Evolutionary conservation across 2,113 vertebrate species (phyloP), one percentile per base, ranked within the genome.

Genomic region (Sander vitreus): DNA sequence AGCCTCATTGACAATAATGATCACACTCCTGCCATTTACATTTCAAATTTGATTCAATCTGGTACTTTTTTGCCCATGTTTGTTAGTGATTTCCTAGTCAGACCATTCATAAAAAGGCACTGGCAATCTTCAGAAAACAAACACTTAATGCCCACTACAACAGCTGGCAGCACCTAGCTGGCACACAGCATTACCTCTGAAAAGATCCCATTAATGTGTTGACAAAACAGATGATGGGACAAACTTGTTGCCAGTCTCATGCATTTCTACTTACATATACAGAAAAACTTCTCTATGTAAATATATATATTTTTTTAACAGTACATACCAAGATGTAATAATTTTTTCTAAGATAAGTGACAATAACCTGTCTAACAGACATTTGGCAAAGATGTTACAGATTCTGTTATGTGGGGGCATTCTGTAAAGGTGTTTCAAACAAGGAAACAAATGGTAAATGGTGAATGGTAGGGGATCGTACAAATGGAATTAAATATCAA

Each of bases 1-100:
- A 75, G 83, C 68, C 60, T 88, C 51, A 64, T 53, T 80, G 60
- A 78, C 88, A 86, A 63, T 79, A 84, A 79, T 75, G 69, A 84
- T 73, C 65, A 72, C 62, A 59, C 63, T 86, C 68, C 71, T 54
- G 79, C 39, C 55, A 64, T 68, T 84, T 80, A 76, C 73, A 57
- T 48, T 3, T 55, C 11, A 15, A 47, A 43, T 12, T 13, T 14
- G 1, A 6, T 68, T 47, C 3, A 23, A 48, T 36, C 60, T 54
- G 33, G 23, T 16, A 6, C 54, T 79, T 79, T 7, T 51, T 25
- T 57, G 39, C 19, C 36, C 0, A 18, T 63, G 48, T 67, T 45
- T 69, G 23, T 21, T 36, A 19, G n/a, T 21, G 2, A 36, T 48
- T 54, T 33, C 47, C 18, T 59, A n/a, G 19, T 68, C 48, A 55